phyloP scores from a whole-genome alignment of 2,797 vertebrate genomes.

The Micromesistius poutassou region DNA sequence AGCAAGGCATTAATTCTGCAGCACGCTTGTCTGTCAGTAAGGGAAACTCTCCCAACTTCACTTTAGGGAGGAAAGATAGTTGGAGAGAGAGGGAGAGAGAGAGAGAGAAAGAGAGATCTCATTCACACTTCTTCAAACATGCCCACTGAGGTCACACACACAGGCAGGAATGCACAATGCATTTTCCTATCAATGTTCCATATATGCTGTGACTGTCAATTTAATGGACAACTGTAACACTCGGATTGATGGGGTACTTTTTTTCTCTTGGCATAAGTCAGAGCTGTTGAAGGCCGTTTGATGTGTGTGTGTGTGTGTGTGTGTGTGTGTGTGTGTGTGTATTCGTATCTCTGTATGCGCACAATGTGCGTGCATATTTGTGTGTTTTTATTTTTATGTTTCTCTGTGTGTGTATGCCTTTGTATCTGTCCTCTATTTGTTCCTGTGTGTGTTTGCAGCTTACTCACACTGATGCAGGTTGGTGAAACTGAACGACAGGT shows the following conservation, averaged over 20 bases:
- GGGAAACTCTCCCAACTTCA: slow-evolving; percentile 16
- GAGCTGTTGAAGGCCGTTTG: slow-evolving; percentile 43
- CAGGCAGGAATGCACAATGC: slow-evolving; percentile 3
- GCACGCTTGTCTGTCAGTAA: slow-evolving; percentile 14
- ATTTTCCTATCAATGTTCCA: slow-evolving; percentile 25
- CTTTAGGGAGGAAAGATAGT: slow-evolving; percentile 11
- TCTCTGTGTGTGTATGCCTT: not conserved
- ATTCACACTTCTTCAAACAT: slow-evolving; percentile 41
- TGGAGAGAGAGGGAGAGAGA: slow-evolving; percentile 9
- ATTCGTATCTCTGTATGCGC: not conserved
- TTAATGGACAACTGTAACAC: slow-evolving; percentile 35
- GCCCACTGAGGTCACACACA: slow-evolving; percentile 30
- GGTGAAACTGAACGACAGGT: not conserved
- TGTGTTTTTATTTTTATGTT: not conserved
- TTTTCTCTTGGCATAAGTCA: slow-evolving; percentile 51
- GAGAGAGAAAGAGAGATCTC: slow-evolving; percentile 8
- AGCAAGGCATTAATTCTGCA: slow-evolving; percentile 42
- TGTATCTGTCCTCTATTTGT: not conserved
- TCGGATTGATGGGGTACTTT: slow-evolving; percentile 56
- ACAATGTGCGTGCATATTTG: not conserved
- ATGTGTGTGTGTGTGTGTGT: slow-evolving; percentile 14
- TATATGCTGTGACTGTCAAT: slow-evolving; percentile 14
- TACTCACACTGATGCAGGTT: slow-evolving; percentile 49
- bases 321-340: not conserved
- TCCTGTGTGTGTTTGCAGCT: slow-evolving; percentile 39